A percentile compares a stretch with the other conserved stretches of the same genome.
These are phyloP conservation scores for Melanotaenia duboulayi DNA, from an alignment of 2,113 vertebrate genomes.

Conservation along the genomic window DNA sequence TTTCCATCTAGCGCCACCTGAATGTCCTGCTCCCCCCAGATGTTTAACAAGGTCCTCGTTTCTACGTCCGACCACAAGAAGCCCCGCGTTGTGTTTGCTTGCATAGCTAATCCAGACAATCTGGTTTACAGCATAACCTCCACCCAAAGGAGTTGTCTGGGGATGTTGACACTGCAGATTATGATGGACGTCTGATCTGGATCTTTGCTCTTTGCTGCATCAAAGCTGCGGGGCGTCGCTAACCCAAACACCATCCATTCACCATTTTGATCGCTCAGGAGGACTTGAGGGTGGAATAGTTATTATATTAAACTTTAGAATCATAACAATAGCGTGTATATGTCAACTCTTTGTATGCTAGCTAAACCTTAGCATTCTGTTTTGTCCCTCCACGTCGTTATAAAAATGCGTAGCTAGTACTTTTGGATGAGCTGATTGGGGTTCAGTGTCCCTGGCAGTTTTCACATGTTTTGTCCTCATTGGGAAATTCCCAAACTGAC, in stretches of 20 bases:
- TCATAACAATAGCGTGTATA: constrained; percentile 13
- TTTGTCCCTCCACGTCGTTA: constrained; percentile 54
- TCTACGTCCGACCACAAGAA: constrained; percentile 92
- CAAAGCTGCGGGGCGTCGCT: constrained; percentile 40
- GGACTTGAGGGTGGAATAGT: neutral
- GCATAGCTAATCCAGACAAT: constrained; percentile 71
- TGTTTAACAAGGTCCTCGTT: constrained; percentile 89
- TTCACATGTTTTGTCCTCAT: neutral
- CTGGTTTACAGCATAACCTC: constrained; percentile 9
- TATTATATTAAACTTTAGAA: constrained; percentile 10
- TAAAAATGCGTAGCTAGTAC: constrained; percentile 42
- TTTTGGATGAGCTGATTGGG: constrained; percentile 40
- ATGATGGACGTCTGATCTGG: constrained; percentile 54
- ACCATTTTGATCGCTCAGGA: neutral
- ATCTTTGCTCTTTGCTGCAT: constrained; percentile 31
- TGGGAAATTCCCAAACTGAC: constrained; percentile 60
- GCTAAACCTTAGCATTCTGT: constrained; percentile 34
- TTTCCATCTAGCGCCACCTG: constrained; percentile 90
- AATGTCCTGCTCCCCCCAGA: constrained; percentile 93
- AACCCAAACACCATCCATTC: constrained; percentile 29
- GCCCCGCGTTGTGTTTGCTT: constrained; percentile 87
- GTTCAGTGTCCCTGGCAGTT: constrained; percentile 36
- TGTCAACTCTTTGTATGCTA: constrained; percentile 43
- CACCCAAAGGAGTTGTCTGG: constrained; percentile 14
- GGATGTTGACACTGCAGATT: constrained; percentile 62